Evolutionary conservation across 2,113 vertebrate genomes (phyloP).

Genomic region (Haemorhous mexicanus): DNA sequence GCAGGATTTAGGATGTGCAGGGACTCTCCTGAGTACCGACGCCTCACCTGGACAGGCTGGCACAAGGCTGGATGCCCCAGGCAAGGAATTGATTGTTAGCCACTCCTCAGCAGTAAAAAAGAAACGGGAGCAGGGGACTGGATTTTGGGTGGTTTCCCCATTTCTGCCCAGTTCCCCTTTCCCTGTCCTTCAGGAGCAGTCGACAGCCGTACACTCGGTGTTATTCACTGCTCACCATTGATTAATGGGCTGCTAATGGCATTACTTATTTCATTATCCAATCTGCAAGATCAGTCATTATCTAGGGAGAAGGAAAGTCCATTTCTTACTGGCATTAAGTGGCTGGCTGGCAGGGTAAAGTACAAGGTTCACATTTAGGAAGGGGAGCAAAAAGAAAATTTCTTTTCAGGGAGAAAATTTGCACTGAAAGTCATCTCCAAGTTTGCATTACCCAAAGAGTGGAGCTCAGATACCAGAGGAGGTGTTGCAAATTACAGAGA

Average conservation of each 20-base stretch:
- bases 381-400: not conserved
- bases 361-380: not conserved
- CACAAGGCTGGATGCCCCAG: not conserved
- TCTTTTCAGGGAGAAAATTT: not conserved
- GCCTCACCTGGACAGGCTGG: not conserved
- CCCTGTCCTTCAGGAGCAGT: not conserved
- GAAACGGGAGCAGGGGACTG: not conserved
- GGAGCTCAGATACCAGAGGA: not conserved
- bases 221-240: not conserved
- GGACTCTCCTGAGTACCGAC: fast-evolving
- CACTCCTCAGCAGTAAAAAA: not conserved
- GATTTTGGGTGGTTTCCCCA: not conserved
- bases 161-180: not conserved
- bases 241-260: constrained; percentile 31
- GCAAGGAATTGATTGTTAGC: not conserved
- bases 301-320: not conserved
- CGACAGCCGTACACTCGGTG: not conserved
- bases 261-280: constrained; percentile 22
- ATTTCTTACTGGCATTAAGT: not conserved
- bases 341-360: not conserved
- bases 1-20: not conserved
- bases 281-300: not conserved
- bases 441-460: not conserved
- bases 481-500: not conserved
- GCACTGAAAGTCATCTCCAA: not conserved